phyloP scores from a whole-genome alignment of 2,797 vertebrate genomes.

The Cephalopachus bancanus region DNA sequence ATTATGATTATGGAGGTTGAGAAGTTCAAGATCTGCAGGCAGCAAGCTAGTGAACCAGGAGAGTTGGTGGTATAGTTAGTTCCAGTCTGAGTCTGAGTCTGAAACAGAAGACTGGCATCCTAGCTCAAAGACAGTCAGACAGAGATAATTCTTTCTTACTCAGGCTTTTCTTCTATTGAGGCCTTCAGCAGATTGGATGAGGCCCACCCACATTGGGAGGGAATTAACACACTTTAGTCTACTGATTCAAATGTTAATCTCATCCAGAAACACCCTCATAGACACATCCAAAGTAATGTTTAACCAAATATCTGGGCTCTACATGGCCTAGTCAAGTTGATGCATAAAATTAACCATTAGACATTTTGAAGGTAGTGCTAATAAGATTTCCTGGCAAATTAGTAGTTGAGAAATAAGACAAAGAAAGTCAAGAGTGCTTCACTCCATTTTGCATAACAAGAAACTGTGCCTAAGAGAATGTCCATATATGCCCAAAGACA shows the following conservation, averaged over 20 bases:
- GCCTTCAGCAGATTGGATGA: background rate
- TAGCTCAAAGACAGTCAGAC: background rate
- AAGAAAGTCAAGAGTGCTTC: background rate
- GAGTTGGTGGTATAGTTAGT: background rate
- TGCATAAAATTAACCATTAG: background rate
- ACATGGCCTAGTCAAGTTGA: background rate
- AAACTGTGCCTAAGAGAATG: background rate
- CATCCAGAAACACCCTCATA: background rate
- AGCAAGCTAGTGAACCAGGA: background rate
- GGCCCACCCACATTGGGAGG: background rate
- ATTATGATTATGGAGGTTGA: background rate
- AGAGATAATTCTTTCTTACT: background rate
- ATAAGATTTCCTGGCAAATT: background rate
- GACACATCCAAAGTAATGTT: background rate
- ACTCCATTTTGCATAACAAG: background rate
- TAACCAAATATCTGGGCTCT: background rate
- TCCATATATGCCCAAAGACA: background rate
- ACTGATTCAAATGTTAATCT: background rate
- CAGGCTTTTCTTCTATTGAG: background rate
- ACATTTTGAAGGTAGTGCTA: slow-evolving; percentile 1
- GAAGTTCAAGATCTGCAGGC: background rate
- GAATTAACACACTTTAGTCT: background rate
- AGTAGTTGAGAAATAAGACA: background rate
- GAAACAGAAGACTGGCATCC: background rate
- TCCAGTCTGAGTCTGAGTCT: background rate